These are phyloP conservation scores for Dysidea cf. avara DNA, from an alignment of 37 sponge, comb jelly and placozoan species.

Conservation along the genomic window DNA sequence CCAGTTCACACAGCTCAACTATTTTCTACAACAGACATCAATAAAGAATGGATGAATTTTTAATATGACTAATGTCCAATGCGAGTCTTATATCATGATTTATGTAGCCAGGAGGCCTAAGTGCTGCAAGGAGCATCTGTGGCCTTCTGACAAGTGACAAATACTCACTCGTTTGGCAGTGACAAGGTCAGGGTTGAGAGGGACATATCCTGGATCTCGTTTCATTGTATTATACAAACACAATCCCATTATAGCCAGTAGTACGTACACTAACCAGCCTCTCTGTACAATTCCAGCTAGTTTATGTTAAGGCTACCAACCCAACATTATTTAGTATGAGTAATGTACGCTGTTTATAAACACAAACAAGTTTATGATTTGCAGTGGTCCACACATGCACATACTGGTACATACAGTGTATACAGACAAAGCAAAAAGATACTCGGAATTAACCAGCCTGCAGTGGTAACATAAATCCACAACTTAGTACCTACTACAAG, in stretches of 20 bases:
- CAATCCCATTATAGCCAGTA: constrained; percentile 9
- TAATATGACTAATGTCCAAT: too few species aligned
- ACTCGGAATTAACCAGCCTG: constrained; percentile 16
- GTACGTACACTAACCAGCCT: constrained; percentile 14
- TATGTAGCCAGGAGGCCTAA: too few species aligned
- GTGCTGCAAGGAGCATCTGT: too few species aligned
- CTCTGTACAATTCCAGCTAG: constrained; percentile 35
- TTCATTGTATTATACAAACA: constrained; percentile 36
- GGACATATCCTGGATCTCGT: constrained; percentile 77
- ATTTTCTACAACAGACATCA: constrained; percentile 63
- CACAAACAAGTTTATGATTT: too few species aligned
- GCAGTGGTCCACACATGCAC: too few species aligned
- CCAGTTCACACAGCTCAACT: constrained; percentile 66
- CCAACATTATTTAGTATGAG: neutral
- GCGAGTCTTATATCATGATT: too few species aligned
- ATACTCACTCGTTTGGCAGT: constrained; percentile 58
- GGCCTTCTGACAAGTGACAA: too few species aligned
- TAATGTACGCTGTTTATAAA: neutral
- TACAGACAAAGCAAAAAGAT: too few species aligned
- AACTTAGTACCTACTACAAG: constrained; percentile 71
- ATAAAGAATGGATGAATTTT: too few species aligned
- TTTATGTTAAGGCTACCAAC: neutral
- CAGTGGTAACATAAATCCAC: constrained; percentile 62
- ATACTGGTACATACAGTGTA: too few species aligned
- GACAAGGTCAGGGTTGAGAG: neutral